Evolutionary conservation across 2,797 vertebrate species (phyloP).

Genomic region (Podarcis lilfordi): DNA sequence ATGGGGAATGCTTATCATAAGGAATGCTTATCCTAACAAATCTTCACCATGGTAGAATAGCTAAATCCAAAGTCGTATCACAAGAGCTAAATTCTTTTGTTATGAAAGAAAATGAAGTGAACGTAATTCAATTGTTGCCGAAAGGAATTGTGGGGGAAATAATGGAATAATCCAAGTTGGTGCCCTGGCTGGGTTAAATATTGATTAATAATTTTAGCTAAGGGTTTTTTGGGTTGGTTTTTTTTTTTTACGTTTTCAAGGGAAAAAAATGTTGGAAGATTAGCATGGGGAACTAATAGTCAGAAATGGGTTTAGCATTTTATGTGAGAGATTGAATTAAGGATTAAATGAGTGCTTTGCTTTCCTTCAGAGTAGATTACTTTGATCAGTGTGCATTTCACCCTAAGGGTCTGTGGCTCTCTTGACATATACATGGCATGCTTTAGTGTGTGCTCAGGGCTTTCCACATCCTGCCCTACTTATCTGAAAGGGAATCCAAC

Average conservation of each 20-base stretch:
- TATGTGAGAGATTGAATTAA: conserved; percentile 52
- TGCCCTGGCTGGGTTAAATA: conserved; percentile 57
- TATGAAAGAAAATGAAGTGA: conserved; percentile 67
- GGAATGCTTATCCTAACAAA: background rate
- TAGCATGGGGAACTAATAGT: conserved; percentile 58
- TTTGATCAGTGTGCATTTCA: background rate
- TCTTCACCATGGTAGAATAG: background rate
- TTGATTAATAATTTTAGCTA: conserved; percentile 69
- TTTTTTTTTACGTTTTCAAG: conserved; percentile 31
- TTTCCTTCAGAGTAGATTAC: conserved; percentile 7
- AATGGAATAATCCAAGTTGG: conserved; percentile 63
- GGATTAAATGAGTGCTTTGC: conserved; percentile 31
- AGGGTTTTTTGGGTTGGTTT: conserved; percentile 27
- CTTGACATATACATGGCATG: background rate
- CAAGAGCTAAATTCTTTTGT: background rate
- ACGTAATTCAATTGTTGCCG: conserved; percentile 64
- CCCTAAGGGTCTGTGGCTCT: background rate
- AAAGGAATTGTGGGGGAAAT: conserved; percentile 64
- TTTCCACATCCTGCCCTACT: conserved; percentile 2
- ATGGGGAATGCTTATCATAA: conserved; percentile 1
- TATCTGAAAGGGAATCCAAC: conserved; percentile 5
- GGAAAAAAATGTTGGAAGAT: conserved; percentile 48
- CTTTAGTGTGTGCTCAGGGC: accelerated
- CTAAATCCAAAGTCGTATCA: background rate
- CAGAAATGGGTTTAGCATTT: conserved; percentile 58